Conservation (phyloP, 2,888 invertebrate species). For the Macrosiphum euphorbiae region DNA sequence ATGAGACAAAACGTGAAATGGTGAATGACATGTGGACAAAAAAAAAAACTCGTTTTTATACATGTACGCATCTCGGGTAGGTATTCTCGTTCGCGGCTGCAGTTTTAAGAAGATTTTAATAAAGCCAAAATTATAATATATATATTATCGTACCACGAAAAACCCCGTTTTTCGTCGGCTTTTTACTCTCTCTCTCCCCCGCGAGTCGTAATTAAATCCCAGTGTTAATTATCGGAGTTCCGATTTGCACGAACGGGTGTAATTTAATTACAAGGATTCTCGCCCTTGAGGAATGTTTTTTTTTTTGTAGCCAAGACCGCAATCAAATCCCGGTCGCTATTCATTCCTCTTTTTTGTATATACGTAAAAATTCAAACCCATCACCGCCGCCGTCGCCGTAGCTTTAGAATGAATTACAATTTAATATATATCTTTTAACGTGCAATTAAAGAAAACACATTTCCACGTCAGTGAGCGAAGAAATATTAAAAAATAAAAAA, state of each 20-base stretch:
- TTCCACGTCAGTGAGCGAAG: background rate
- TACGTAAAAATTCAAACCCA: constrained; percentile 35
- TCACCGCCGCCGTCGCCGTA: background rate
- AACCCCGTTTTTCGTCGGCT: constrained; percentile 38
- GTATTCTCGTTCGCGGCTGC: background rate
- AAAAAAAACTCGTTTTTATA: constrained; percentile 1
- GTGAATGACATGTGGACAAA: constrained; percentile 21
- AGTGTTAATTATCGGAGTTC: constrained; percentile 53
- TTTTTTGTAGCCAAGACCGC: constrained; percentile 40
- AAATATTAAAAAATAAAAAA: constrained; percentile 15
- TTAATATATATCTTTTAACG: constrained; percentile 31
- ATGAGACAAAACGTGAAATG: background rate
- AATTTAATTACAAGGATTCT: constrained; percentile 61
- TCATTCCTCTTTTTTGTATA: background rate
- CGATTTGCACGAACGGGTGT: constrained; percentile 49
- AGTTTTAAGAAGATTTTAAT: constrained; percentile 38
- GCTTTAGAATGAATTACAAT: constrained; percentile 27
- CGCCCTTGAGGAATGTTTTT: constrained; percentile 60
- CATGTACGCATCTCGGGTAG: background rate
- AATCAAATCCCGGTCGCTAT: constrained; percentile 29
- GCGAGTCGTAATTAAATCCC: constrained; percentile 54
- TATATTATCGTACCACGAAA: constrained; percentile 8
- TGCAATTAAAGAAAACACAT: constrained; percentile 38
- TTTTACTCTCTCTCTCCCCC: constrained; percentile 20
- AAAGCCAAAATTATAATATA: constrained; percentile 23